Percentiles rank a stretch among this genome's conserved stretches.
phyloP scores from a whole-genome alignment of 2,113 vertebrate genomes.

The Seriola quinqueradiata region DNA sequence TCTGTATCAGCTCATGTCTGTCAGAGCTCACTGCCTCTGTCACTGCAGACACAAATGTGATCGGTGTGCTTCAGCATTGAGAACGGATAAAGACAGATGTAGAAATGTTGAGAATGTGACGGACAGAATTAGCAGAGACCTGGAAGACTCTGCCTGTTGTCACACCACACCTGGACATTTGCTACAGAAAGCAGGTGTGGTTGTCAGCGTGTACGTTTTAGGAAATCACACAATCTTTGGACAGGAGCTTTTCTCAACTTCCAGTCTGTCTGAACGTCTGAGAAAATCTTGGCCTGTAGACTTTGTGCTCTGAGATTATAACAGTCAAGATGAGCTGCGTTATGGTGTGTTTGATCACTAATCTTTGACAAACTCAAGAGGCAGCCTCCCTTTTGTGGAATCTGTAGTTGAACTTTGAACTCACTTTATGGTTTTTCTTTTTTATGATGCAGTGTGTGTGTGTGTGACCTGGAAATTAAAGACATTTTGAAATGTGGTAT shows the following conservation, averaged over 20 bases:
- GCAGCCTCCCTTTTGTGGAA: constrained; percentile 39
- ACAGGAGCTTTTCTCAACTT: not conserved
- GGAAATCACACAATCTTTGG: not conserved
- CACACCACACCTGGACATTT: constrained; percentile 5
- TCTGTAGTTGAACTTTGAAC: constrained; percentile 67
- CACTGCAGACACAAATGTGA: not conserved
- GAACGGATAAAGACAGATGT: not conserved
- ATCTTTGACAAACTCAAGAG: constrained; percentile 36
- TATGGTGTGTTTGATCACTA: constrained; percentile 21
- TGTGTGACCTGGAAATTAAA: constrained; percentile 45
- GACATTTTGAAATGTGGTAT: constrained; percentile 1
- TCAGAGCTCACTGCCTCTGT: not conserved
- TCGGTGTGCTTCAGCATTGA: not conserved
- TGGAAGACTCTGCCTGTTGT: not conserved
- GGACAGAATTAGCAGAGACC: not conserved
- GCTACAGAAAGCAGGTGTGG: constrained; percentile 11
- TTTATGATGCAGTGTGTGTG: constrained; percentile 35
- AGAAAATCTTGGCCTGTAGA: constrained; percentile 2
- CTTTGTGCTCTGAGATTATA: constrained; percentile 12
- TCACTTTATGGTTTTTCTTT: constrained; percentile 22
- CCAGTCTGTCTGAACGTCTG: not conserved
- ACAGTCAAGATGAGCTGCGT: not conserved
- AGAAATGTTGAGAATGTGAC: constrained; percentile 15
- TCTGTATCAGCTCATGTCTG: not conserved
- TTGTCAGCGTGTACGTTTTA: not conserved